A percentile compares a stretch with the other conserved stretches of the same genome.
Evolutionary conservation across 2,797 vertebrate genomes (phyloP).

Genomic region (Gallinago solitaria): DNA sequence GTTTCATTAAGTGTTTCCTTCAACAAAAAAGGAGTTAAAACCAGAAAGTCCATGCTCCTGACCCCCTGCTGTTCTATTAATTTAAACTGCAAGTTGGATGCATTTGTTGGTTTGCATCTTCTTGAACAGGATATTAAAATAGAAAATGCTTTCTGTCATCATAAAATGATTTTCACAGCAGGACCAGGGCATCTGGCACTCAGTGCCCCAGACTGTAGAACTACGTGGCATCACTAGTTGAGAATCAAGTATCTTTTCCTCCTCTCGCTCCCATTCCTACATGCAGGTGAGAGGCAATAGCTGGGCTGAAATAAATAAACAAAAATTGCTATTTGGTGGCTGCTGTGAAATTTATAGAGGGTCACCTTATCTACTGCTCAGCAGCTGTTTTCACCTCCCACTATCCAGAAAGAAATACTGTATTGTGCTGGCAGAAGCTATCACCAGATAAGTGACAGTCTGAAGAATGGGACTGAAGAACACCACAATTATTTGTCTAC

Average conservation of each 20-base stretch:
- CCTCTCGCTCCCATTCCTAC: neutral
- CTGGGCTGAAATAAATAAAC: neutral
- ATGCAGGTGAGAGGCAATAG: neutral
- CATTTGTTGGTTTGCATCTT: neutral
- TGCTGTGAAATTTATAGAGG: neutral
- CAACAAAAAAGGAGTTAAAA: neutral
- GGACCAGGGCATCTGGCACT: neutral
- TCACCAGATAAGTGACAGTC: neutral
- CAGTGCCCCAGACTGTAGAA: neutral
- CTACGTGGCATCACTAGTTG: neutral
- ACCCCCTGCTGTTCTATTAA: neutral
- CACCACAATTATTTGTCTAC: neutral
- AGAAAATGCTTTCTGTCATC: neutral
- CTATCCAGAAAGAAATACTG: neutral
- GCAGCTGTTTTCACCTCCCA: neutral
- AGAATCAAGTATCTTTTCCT: neutral
- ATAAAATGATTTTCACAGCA: neutral
- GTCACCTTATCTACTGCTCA: conserved; percentile 1
- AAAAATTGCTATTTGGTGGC: neutral
- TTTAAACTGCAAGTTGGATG: neutral
- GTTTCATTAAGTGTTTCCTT: neutral
- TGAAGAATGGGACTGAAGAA: neutral
- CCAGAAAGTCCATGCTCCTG: neutral
- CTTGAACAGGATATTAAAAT: neutral
- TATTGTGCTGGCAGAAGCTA: neutral